A percentile compares a stretch with the other conserved stretches of the same genome.
phyloP scores from a whole-genome alignment of 2,888 invertebrate species.

The Cephonodes hylas region DNA sequence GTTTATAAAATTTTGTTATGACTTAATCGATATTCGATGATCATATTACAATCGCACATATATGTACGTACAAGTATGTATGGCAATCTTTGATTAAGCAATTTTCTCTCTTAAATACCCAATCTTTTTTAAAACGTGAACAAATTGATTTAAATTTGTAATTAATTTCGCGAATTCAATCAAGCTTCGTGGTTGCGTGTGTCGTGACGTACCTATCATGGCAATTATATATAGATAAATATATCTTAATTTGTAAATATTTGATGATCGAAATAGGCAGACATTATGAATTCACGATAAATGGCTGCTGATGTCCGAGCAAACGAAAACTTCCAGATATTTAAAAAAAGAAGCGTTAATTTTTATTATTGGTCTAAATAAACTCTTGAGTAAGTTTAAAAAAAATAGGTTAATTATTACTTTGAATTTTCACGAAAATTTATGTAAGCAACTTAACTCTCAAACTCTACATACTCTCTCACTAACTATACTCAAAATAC shows the following conservation, averaged over 20 bases:
- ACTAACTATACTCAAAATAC: too few relatives aligned
- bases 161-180: neutral
- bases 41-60: neutral
- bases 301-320: too few relatives aligned
- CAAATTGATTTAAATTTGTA: neutral
- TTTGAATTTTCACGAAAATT: too few relatives aligned
- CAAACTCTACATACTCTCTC: too few relatives aligned
- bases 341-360: too few relatives aligned
- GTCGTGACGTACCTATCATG: neutral
- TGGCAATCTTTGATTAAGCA: neutral
- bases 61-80: neutral
- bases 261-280: neutral
- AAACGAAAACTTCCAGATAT: too few relatives aligned
- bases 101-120: neutral
- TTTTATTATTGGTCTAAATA: too few relatives aligned
- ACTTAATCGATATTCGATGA: constrained; percentile 4
- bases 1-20: constrained; percentile 15
- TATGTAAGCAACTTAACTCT: too few relatives aligned
- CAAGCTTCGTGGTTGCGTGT: too few relatives aligned
- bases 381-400: too few relatives aligned
- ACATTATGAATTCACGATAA: too few relatives aligned
- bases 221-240: neutral
- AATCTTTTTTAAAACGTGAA: neutral
- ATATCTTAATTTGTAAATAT: neutral
- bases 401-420: too few relatives aligned